Evolutionary conservation across 2,888 invertebrate genomes (phyloP).

Genomic region (Drosophila austrosaltans): DNA sequence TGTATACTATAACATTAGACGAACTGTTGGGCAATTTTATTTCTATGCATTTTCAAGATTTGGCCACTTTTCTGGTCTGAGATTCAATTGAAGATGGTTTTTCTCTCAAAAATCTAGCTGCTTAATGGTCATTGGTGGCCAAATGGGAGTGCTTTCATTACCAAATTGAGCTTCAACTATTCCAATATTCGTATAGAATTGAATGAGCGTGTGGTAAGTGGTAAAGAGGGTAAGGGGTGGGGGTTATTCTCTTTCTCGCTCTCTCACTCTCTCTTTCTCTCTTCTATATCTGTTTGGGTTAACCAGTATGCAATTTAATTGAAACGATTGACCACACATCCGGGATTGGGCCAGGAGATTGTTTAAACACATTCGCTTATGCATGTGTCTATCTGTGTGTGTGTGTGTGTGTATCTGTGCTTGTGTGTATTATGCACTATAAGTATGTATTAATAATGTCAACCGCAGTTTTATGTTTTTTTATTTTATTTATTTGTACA

Average conservation of each 20-base stretch:
- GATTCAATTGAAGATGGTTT: neutral
- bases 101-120: neutral
- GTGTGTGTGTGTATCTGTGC: neutral
- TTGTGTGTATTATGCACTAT: constrained; percentile 30
- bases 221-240: neutral
- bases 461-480: constrained; percentile 65
- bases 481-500: constrained; percentile 31
- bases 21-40: neutral
- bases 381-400: neutral
- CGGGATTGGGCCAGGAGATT: constrained; percentile 12
- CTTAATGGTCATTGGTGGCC: constrained; percentile 4
- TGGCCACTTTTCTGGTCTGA: neutral
- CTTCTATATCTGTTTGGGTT: constrained; percentile 7
- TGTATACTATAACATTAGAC: neutral
- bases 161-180: neutral
- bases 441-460: constrained; percentile 66
- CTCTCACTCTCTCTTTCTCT: neutral
- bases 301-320: constrained; percentile 53
- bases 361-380: neutral
- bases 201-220: neutral
- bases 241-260: neutral
- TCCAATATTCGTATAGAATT: constrained; percentile 5
- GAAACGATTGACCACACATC: constrained; percentile 60
- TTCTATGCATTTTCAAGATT: neutral
- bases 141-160: neutral